Evolutionary conservation across 2,888 invertebrate genomes (phyloP), one percentile per base, ranked within the genome.

Genomic region (Synanthedon myopaeformis): DNA sequence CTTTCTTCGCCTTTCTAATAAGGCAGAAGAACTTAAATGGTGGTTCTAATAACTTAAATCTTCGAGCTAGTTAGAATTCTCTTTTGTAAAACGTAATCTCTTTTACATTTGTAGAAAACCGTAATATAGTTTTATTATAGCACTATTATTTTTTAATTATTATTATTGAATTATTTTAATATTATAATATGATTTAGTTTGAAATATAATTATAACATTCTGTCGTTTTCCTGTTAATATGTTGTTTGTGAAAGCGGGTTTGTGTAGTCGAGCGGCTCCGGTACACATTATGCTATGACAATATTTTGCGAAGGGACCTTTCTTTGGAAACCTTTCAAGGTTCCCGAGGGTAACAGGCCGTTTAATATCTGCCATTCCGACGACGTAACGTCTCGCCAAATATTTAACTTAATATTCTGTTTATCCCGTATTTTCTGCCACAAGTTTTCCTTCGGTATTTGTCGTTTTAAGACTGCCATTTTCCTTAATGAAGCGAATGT

Each of bases 291-390:
- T 57, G 56, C 59, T 60, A 63, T 65, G 65, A 70, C 58, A 63
- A 63, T 66, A 67, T 74, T 72, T 68, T 61, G 63, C 63, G 57
- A 55, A 60, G 62, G 64, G 67, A 59, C 68, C 70, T 66, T 73
- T 66, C 64, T 65, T 67, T 59, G 60, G 78, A 79, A 79, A 66
- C 76, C 81, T 68, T 62, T 68, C 63, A 74, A 74, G 61, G 65
- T 62, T 61, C 56, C 58, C 66, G 54, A 59, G 61, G 64, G 61
- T 57, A 61, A 58, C 62, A 57, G 54, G 54, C 56, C 60, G 57
- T 68, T 67, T 69, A 65, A 69, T 68, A 66, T 67, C 66, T 59
- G 56, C 54, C 56, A 50, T 53, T 60, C 65, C 67, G 67, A 63
- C 70, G 67, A 65, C 65, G 60, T 69, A 66, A 65, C 65, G 60